Evolutionary conservation across 2,888 invertebrate genomes (phyloP).

Genomic region (Oegoconia quadripuncta): DNA sequence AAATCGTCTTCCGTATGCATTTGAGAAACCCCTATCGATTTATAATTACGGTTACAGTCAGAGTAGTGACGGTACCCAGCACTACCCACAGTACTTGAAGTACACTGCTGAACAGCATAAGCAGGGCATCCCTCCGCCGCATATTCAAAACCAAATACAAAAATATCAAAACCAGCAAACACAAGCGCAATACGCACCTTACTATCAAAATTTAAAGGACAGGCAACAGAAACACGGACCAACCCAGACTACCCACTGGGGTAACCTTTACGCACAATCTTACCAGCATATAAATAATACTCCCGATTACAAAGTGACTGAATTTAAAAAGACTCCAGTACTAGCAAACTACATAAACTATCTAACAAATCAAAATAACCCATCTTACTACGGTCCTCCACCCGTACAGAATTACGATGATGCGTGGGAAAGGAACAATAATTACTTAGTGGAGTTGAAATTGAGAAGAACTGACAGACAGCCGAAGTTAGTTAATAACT

Average conservation of each 20-base stretch:
- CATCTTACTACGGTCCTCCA: conserved; percentile 70
- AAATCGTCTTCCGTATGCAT: conserved; percentile 32
- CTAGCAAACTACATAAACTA: conserved; percentile 38
- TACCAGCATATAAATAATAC: conserved; percentile 56
- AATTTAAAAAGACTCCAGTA: conserved; percentile 24
- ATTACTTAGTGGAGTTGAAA: conserved; percentile 64
- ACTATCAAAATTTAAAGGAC: conserved; percentile 29
- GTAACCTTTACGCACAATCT: conserved; percentile 59
- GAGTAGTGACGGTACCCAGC: conserved; percentile 19
- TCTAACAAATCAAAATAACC: conserved; percentile 32
- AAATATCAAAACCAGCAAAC: conserved; percentile 23
- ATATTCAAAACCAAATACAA: conserved; percentile 12
- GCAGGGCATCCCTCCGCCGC: conserved; percentile 19
- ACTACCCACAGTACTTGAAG: conserved; percentile 30
- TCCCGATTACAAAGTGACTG: conserved; percentile 22
- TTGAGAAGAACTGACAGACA: conserved; percentile 79
- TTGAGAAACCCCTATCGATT: conserved; percentile 27
- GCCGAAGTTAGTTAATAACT: conserved; percentile 51
- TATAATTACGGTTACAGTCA: conserved; percentile 27
- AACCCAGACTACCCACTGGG: conserved; percentile 48
- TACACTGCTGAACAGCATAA: conserved; percentile 27
- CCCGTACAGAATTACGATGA: conserved; percentile 52
- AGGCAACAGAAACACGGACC: conserved; percentile 20
- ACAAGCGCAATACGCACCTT: conserved; percentile 25
- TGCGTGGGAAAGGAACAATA: conserved; percentile 42